A percentile compares a stretch with the other conserved stretches of the same genome.
These are phyloP conservation scores for Phymatocera aterrima DNA, from an alignment of 2,888 invertebrate genomes.

Conservation along the genomic window DNA sequence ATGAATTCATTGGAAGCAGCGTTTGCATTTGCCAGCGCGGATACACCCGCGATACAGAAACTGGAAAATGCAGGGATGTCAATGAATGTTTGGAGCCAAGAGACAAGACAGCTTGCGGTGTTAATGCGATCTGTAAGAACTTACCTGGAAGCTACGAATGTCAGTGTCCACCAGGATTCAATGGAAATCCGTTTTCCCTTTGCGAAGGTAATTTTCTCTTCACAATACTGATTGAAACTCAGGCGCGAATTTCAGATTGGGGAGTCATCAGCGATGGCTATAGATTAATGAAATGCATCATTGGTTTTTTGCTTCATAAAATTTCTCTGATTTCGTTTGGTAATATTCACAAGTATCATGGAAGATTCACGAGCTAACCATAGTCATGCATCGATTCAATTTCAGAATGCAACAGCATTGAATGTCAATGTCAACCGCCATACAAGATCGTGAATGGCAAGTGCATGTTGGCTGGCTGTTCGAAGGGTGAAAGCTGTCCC, in stretches of 20 bases:
- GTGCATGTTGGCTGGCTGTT: slow-evolving; percentile 91
- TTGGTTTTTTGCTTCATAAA: neutral
- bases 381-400: slow-evolving; percentile 17
- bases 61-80: slow-evolving; percentile 88
- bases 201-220: slow-evolving; percentile 80
- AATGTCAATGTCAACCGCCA: slow-evolving; percentile 92
- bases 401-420: slow-evolving; percentile 85
- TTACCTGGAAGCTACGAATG: slow-evolving; percentile 95
- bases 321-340: neutral
- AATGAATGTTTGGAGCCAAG: slow-evolving; percentile 88
- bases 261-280: too few relatives aligned
- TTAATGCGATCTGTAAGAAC: slow-evolving; percentile 94
- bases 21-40: slow-evolving; percentile 95
- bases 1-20: slow-evolving; percentile 84
- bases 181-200: slow-evolving; percentile 91
- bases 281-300: neutral
- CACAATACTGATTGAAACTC: neutral
- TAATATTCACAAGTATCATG: neutral
- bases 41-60: slow-evolving; percentile 85
- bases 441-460: slow-evolving; percentile 90
- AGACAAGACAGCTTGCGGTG: slow-evolving; percentile 89
- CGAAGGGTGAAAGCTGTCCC: slow-evolving; percentile 87
- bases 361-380: neutral
- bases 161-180: slow-evolving; percentile 91
- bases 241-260: neutral